Evolutionary conservation across 2,113 vertebrate genomes (phyloP).

Genomic region (Circaetus gallicus): DNA sequence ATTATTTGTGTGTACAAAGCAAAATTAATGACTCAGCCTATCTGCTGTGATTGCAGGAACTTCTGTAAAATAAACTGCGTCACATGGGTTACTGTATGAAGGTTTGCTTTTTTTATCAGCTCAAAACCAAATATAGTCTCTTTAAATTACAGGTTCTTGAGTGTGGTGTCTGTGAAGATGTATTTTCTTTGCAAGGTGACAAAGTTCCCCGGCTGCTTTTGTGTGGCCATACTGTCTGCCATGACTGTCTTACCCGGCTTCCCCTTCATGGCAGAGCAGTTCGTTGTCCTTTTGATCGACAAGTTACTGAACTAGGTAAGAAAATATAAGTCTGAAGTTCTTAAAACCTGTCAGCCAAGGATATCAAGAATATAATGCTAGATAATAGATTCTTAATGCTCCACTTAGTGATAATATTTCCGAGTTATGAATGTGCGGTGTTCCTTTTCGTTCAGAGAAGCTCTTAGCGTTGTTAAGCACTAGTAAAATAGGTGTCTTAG

Average conservation of each 20-base stretch:
- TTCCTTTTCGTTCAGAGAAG: neutral
- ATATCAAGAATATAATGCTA: neutral
- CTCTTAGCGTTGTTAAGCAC: neutral
- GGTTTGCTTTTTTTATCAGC: neutral
- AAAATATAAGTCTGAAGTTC: neutral
- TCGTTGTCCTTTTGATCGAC: slow-evolving; percentile 95
- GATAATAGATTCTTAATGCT: neutral
- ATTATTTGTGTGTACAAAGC: neutral
- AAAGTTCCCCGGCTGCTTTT: slow-evolving; percentile 94
- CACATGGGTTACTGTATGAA: accelerated
- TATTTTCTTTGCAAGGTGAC: slow-evolving; percentile 96
- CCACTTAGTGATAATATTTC: neutral
- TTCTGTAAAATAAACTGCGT: neutral
- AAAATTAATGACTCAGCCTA: neutral
- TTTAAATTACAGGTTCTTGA: slow-evolving; percentile 85
- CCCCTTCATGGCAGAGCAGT: slow-evolving; percentile 93
- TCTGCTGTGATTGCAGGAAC: neutral
- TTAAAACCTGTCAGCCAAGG: neutral
- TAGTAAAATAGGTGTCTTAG: neutral
- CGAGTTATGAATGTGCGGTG: neutral
- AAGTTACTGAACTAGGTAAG: slow-evolving; percentile 95
- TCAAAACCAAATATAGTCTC: neutral
- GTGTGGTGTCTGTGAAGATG: slow-evolving; percentile 97
- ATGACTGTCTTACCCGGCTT: slow-evolving; percentile 93
- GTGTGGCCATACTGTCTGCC: slow-evolving; percentile 96